These are phyloP conservation scores for Aramus guarauna DNA, from an alignment of 2,113 vertebrate genomes.

Conservation along the genomic window DNA sequence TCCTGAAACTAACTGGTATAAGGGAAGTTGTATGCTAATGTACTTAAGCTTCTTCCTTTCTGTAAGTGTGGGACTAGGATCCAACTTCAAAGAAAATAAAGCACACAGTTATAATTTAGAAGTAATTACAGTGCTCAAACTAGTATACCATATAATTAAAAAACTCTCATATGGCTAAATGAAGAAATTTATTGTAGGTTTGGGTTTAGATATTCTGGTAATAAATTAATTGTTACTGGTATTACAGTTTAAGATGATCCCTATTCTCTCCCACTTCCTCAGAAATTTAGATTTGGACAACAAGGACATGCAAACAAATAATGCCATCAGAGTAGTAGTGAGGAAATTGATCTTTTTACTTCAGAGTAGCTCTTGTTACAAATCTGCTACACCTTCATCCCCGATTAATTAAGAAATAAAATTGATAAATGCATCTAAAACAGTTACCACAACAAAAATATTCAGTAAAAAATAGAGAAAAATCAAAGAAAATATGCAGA, in stretches of 20 bases:
- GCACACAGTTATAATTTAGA: neutral
- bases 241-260: neutral
- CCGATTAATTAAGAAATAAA: neutral
- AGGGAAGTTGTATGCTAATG: neutral
- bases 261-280: neutral
- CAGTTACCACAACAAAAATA: neutral
- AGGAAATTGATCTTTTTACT: neutral
- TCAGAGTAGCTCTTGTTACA: neutral
- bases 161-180: accelerated
- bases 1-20: neutral
- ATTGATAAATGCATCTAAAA: neutral
- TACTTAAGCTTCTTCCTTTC: neutral
- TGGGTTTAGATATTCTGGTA: neutral
- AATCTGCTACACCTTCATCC: neutral
- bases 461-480: neutral
- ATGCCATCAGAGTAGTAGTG: neutral
- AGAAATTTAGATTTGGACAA: neutral
- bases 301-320: neutral
- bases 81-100: neutral
- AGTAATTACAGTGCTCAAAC: neutral
- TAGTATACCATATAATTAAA: neutral
- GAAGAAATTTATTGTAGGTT: neutral
- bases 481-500: neutral
- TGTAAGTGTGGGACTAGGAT: neutral
- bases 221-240: neutral